A percentile compares a stretch with the other conserved stretches of the same genome.
phyloP scores from a whole-genome alignment of 37 sponge, comb jelly and placozoan species.

The Dysidea cf. avara region DNA sequence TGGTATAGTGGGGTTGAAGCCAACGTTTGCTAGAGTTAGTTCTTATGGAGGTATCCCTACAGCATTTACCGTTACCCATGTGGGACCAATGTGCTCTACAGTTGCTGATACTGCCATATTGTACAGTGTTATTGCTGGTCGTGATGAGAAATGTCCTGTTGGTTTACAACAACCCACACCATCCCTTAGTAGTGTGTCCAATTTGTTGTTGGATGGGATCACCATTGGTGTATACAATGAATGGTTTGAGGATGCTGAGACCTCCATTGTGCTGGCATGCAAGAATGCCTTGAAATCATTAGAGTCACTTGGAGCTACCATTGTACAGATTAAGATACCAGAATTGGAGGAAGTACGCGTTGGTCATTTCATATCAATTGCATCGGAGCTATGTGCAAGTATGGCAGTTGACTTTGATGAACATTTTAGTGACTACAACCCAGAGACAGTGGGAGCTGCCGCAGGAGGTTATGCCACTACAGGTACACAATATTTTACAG shows the following conservation, averaged over 20 bases:
- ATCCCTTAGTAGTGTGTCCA: no score
- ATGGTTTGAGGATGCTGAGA: constrained; percentile 57
- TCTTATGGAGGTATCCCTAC: constrained; percentile 11
- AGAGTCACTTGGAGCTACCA: constrained; percentile 52
- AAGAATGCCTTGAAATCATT: constrained; percentile 38
- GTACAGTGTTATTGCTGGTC: no score
- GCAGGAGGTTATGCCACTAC: neutral
- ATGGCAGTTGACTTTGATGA: constrained; percentile 17
- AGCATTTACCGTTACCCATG: constrained; percentile 33
- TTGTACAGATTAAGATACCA: constrained; percentile 69
- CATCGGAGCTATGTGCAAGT: constrained; percentile 11
- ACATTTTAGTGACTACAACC: constrained; percentile 29
- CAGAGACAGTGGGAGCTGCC: constrained; percentile 17
- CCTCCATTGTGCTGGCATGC: constrained; percentile 44
- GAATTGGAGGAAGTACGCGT: constrained; percentile 72
- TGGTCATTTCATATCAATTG: constrained; percentile 40
- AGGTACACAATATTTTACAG: constrained; percentile 24
- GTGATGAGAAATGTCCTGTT: no score
- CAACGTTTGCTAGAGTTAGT: constrained; percentile 65
- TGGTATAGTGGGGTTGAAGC: constrained; percentile 89
- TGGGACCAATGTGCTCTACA: constrained; percentile 63
- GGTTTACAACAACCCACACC: no score
- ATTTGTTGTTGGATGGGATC: constrained; percentile 63
- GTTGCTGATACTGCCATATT: constrained; percentile 70
- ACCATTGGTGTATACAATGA: constrained; percentile 60